Percentiles rank a stretch among this genome's conserved stretches.
Evolutionary conservation across 2,888 invertebrate genomes (phyloP).

Genomic region (Heteromyza rotundicornis): DNA sequence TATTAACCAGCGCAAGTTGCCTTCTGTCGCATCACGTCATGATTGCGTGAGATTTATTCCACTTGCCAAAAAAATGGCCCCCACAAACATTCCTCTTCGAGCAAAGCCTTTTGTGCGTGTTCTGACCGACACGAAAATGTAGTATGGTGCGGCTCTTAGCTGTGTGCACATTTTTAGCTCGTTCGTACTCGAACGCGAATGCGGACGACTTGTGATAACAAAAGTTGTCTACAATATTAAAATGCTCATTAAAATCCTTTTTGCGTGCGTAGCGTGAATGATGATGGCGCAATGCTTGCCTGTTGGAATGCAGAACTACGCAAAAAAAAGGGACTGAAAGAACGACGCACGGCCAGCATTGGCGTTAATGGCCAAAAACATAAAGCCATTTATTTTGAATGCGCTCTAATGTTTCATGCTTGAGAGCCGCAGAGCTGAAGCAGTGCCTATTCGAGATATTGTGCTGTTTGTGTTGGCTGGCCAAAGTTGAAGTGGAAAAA

Average conservation of each 20-base stretch:
- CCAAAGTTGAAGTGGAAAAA: too few species aligned
- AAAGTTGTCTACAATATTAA: not conserved
- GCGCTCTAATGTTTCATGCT: not conserved
- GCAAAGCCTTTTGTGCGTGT: not conserved
- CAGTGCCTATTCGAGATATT: too few species aligned
- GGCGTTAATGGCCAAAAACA: conserved; percentile 41
- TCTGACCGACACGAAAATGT: too few species aligned
- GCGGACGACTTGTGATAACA: not conserved
- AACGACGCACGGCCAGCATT: too few species aligned
- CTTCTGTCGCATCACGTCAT: not conserved
- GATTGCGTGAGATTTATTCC: conserved; percentile 4
- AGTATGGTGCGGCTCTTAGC: too few species aligned
- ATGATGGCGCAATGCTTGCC: not conserved
- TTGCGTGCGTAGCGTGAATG: conserved; percentile 8
- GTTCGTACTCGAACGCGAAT: too few species aligned
- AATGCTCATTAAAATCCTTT: conserved; percentile 7
- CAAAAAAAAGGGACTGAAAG: too few species aligned
- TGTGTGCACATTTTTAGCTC: too few species aligned
- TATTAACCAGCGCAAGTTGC: not conserved
- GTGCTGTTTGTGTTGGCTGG: too few species aligned
- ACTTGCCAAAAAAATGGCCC: not conserved
- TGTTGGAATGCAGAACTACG: too few species aligned
- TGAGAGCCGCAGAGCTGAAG: too few species aligned
- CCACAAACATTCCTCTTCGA: not conserved
- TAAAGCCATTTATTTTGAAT: conserved; percentile 23